Percentiles rank a stretch among this genome's conserved stretches.
phyloP scores from a whole-genome alignment of 2,113 vertebrate genomes.

The Rattus rattus region DNA sequence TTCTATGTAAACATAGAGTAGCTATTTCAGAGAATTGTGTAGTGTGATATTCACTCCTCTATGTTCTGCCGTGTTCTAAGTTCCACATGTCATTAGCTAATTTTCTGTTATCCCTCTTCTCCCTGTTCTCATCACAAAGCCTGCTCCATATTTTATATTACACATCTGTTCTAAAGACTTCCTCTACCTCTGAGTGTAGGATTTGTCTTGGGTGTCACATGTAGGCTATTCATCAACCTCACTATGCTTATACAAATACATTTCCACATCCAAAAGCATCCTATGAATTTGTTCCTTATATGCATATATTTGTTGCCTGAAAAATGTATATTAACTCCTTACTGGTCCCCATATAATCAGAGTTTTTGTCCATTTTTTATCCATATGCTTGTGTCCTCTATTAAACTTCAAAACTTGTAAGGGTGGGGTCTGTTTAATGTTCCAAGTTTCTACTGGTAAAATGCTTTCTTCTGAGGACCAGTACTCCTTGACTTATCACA shows the following conservation, averaged over 20 bases:
- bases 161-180: not conserved
- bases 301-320: not conserved
- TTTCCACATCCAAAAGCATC: not conserved
- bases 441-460: not conserved
- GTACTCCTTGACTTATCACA: not conserved
- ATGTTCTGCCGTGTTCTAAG: not conserved
- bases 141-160: rapidly evolving
- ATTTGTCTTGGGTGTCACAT: not conserved
- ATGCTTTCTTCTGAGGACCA: not conserved
- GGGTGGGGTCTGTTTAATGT: not conserved
- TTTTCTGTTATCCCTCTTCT: not conserved
- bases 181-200: not conserved
- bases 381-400: not conserved
- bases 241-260: not conserved
- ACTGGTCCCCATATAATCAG: not conserved
- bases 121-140: not conserved
- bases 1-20: not conserved
- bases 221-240: not conserved
- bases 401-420: not conserved
- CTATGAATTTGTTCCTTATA: not conserved
- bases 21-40: not conserved
- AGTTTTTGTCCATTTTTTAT: not conserved
- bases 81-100: not conserved
- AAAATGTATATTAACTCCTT: not conserved
- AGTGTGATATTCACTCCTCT: not conserved